These are phyloP conservation scores for Habropoda laboriosa DNA, from an alignment of 1,140 invertebrate genomes.

Conservation along the genomic window DNA sequence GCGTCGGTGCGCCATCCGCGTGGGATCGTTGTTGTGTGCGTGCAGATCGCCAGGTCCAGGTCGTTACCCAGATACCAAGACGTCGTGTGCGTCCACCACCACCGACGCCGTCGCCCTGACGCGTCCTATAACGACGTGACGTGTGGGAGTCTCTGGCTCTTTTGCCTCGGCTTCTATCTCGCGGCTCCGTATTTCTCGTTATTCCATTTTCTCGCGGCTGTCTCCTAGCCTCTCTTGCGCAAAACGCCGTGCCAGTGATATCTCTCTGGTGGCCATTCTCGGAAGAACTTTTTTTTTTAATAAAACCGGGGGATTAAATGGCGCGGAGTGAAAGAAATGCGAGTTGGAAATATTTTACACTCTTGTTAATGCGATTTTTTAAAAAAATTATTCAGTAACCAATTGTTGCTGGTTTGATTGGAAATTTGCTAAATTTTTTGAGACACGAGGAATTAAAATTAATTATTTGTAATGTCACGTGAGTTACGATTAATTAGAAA, in stretches of 20 bases:
- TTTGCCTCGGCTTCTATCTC: conserved; percentile 51
- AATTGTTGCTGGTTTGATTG: too few species aligned
- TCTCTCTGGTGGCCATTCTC: not conserved
- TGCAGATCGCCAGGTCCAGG: conserved; percentile 60
- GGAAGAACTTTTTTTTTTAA: not conserved
- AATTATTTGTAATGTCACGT: too few species aligned
- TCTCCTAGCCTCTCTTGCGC: not conserved
- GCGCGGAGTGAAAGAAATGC: too few species aligned
- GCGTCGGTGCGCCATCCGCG: conserved; percentile 67
- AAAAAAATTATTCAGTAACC: too few species aligned
- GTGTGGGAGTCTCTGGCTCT: conserved; percentile 58
- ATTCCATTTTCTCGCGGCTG: conserved; percentile 39
- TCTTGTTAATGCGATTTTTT: not conserved
- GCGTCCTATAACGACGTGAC: conserved; percentile 62
- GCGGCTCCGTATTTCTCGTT: conserved; percentile 28
- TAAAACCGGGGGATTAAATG: not conserved
- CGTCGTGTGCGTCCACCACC: conserved; percentile 66
- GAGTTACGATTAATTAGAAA: too few species aligned
- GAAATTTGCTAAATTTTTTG: too few species aligned
- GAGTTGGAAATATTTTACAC: not conserved
- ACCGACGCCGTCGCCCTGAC: conserved; percentile 58
- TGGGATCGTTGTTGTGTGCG: conserved; percentile 72
- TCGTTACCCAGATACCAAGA: conserved; percentile 72
- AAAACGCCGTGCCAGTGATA: not conserved
- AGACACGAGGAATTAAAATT: too few species aligned